Percentiles rank a stretch among this genome's conserved stretches.
phyloP scores from a whole-genome alignment of 2,797 vertebrate genomes.

The Alosa sapidissima region DNA sequence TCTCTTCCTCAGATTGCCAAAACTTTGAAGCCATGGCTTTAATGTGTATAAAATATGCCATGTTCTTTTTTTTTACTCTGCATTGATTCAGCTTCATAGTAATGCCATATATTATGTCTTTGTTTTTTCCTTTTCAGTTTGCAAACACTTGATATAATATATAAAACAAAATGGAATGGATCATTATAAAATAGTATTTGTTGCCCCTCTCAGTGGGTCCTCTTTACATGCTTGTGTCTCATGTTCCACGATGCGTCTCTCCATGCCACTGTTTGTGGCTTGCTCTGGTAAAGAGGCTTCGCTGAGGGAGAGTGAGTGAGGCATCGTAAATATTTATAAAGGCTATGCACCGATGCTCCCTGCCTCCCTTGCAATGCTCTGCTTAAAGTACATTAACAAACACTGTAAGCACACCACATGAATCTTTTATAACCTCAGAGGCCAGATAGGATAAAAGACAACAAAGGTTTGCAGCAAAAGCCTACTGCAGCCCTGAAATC shows the following conservation, averaged over 20 bases:
- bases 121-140: background rate
- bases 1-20: background rate
- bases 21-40: background rate
- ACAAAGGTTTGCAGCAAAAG: conserved; percentile 57
- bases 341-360: conserved; percentile 45
- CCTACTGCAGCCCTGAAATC: conserved; percentile 60
- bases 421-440: conserved; percentile 72
- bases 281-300: conserved; percentile 32
- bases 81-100: background rate
- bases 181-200: background rate
- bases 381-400: conserved; percentile 67
- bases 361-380: conserved; percentile 42
- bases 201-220: background rate
- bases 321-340: conserved; percentile 63
- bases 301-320: conserved; percentile 23
- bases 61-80: background rate
- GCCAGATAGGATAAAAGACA: conserved; percentile 67
- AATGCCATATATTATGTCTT: background rate
- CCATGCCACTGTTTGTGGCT: conserved; percentile 34
- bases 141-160: background rate
- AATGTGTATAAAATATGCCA: background rate
- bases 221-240: conserved; percentile 28
- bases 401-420: conserved; percentile 61
- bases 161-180: background rate
- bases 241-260: conserved; percentile 31